These are phyloP conservation scores for Maconellicoccus hirsutus DNA, from an alignment of 1,140 invertebrate species.

Conservation along the genomic window DNA sequence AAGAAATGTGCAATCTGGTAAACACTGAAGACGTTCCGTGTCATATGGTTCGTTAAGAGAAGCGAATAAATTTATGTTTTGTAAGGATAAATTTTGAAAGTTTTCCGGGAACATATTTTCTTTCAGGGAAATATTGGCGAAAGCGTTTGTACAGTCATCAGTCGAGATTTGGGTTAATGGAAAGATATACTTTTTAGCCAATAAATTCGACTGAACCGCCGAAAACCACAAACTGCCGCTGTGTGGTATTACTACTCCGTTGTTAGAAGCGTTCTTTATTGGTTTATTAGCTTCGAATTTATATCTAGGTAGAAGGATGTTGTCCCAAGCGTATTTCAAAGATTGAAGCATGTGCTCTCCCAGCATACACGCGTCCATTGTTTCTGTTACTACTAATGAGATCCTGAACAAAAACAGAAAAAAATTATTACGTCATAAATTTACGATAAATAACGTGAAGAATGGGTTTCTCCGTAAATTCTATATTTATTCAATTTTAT, in stretches of 20 bases:
- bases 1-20: constrained; percentile 43
- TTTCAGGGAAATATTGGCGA: background rate
- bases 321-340: constrained; percentile 51
- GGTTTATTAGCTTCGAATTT: background rate
- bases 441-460: too few relatives aligned
- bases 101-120: background rate
- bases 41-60: constrained; percentile 46
- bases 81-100: background rate
- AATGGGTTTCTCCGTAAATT: too few relatives aligned
- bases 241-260: constrained; percentile 46
- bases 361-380: constrained; percentile 64
- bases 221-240: constrained; percentile 50
- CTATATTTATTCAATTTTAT: too few relatives aligned
- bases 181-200: constrained; percentile 27
- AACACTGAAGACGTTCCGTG: constrained; percentile 48
- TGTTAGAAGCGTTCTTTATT: constrained; percentile 18
- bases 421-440: too few relatives aligned
- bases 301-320: constrained; percentile 37
- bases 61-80: constrained; percentile 13
- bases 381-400: constrained; percentile 58
- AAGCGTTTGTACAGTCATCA: background rate
- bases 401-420: constrained; percentile 35
- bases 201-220: constrained; percentile 40
- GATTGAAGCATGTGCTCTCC: constrained; percentile 58
- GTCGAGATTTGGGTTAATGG: background rate